phyloP scores from a whole-genome alignment of 2,113 vertebrate species.

The Etheostoma cragini region DNA sequence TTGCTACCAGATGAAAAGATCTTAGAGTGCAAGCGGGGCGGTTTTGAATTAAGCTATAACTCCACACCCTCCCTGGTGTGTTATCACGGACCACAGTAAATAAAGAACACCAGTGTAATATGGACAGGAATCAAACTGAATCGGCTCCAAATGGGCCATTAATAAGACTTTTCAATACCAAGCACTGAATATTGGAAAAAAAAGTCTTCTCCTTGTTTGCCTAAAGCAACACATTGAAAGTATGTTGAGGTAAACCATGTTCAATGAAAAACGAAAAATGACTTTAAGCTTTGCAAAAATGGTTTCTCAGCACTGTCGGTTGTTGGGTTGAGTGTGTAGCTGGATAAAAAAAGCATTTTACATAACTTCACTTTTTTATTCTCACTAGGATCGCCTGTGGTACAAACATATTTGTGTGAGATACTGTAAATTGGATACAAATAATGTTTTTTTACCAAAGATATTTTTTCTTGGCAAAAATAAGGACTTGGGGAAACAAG shows the following conservation, averaged over 20 bases:
- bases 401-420: neutral
- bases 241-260: constrained; percentile 44
- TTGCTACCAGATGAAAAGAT: constrained; percentile 87
- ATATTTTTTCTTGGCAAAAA: neutral
- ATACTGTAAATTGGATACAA: neutral
- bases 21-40: constrained; percentile 71
- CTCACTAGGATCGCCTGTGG: neutral
- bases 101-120: constrained; percentile 54
- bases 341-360: neutral
- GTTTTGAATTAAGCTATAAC: constrained; percentile 71
- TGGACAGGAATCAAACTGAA: constrained; percentile 26
- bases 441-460: neutral
- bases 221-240: constrained; percentile 43
- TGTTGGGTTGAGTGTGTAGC: constrained; percentile 18
- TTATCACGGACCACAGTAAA: constrained; percentile 56
- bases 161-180: constrained; percentile 33
- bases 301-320: neutral
- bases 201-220: constrained; percentile 23
- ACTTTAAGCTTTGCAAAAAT: constrained; percentile 27
- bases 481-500: neutral
- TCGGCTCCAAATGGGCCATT: constrained; percentile 36
- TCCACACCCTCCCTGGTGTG: constrained; percentile 31
- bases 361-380: neutral
- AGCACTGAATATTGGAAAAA: neutral
- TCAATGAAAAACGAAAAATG: constrained; percentile 49